phyloP scores from a whole-genome alignment of 1,140 invertebrate genomes.

The Drosophila pseudoobscura region DNA sequence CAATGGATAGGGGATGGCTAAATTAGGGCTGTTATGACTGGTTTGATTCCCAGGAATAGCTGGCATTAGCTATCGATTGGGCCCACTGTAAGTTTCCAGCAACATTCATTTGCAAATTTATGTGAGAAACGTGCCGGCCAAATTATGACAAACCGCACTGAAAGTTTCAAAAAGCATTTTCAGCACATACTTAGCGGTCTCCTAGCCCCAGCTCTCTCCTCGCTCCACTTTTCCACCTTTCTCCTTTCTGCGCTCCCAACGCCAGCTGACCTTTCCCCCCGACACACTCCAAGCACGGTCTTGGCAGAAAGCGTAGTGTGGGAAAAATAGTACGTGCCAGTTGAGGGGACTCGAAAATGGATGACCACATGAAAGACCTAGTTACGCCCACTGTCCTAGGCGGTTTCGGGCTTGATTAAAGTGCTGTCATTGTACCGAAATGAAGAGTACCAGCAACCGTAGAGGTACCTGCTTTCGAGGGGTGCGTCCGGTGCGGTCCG shows the following conservation, averaged over 20 bases:
- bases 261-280: not conserved
- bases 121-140: slow-evolving; percentile 63
- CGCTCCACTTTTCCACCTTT: too few species aligned
- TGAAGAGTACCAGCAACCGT: not conserved
- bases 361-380: slow-evolving; percentile 29
- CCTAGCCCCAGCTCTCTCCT: not conserved
- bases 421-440: slow-evolving; percentile 32
- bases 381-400: too few species aligned
- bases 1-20: too few species aligned
- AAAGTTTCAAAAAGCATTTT: slow-evolving; percentile 73
- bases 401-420: slow-evolving; percentile 45
- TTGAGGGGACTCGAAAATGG: slow-evolving; percentile 34
- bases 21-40: too few species aligned
- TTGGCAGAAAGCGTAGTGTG: too few species aligned
- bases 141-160: slow-evolving; percentile 71
- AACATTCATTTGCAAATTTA: slow-evolving; percentile 54
- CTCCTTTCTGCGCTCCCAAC: too few species aligned
- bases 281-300: too few species aligned
- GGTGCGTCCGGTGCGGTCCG: not conserved
- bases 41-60: too few species aligned
- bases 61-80: too few species aligned
- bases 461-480: not conserved
- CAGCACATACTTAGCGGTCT: slow-evolving; percentile 51
- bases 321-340: slow-evolving; percentile 21
- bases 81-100: slow-evolving; percentile 31